phyloP scores from a whole-genome alignment of 2,113 vertebrate species.

The Cyprinodon tularosa region DNA sequence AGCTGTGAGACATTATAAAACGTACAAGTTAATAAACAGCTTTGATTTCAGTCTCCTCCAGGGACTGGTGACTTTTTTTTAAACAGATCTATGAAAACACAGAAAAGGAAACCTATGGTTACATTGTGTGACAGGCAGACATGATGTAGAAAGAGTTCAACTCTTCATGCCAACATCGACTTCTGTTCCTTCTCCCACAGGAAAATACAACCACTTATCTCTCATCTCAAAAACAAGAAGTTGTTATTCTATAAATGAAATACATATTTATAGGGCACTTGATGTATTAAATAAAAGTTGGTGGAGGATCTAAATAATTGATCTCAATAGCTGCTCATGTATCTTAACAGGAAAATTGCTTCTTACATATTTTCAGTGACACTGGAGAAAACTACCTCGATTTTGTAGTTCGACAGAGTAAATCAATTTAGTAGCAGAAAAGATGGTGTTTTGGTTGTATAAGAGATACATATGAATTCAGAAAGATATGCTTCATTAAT shows the following conservation, averaged over 20 bases:
- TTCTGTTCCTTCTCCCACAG: not conserved
- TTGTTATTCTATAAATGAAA: not conserved
- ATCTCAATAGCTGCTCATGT: not conserved
- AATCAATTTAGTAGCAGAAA: too few relatives aligned
- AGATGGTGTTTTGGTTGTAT: too few relatives aligned
- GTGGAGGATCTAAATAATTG: slow-evolving; percentile 13
- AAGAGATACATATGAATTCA: too few relatives aligned
- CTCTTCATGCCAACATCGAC: not conserved
- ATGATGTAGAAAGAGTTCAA: too few relatives aligned
- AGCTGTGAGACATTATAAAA: not conserved
- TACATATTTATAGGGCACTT: not conserved
- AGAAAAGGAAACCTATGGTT: not conserved
- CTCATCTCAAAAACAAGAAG: not conserved
- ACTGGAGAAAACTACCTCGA: not conserved
- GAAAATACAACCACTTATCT: not conserved
- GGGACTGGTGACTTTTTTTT: too few relatives aligned
- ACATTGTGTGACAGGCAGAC: not conserved
- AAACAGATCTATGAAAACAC: not conserved
- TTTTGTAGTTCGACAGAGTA: too few relatives aligned
- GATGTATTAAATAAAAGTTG: not conserved
- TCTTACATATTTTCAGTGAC: not conserved
- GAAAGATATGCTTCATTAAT: too few relatives aligned
- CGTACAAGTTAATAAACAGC: not conserved
- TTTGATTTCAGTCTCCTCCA: not conserved
- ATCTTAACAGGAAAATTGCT: slow-evolving; percentile 8